Evolutionary conservation across 2,888 invertebrate species (phyloP), one percentile per base, ranked within the genome.

Genomic region (Agelastica alni): DNA sequence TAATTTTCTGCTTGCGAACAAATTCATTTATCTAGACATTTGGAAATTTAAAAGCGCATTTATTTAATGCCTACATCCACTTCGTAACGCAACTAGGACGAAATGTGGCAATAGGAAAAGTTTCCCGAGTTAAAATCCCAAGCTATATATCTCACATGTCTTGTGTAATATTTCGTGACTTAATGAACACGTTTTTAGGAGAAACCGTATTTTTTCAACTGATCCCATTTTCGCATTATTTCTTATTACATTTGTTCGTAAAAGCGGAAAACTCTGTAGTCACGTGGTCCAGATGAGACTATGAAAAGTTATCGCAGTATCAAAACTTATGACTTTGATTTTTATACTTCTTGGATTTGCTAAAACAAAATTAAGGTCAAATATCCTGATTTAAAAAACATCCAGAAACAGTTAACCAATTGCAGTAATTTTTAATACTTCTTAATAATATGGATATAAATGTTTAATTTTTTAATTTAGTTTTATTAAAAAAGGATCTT

Each of bases 161-260:
- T 41, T 13, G 41, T 44, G 41, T 34, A 41, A 55, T 51, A 55
- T 51, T 46, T 51, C 20, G 20, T 20, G 32, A 45, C 28, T 22
- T 55, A 55, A 54, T 54, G 44, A 54, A 55, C 55, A 41, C 34
- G 45, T 45, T 54, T 49, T 45, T 41, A n/a, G n/a, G 37, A 51
- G 42, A 28, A 36, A 17, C 30, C 46, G 34, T 52, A 42, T 56
- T 47, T 30, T 55, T n/a, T 51, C 28, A 18, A 47, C 30, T 43
- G 36, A 44, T 43, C 48, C 18, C 30, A 7, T 43, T 36, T 2
- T 13, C 32, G 18, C 53, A 20, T 53, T 43, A 48, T 37, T 53
- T 48, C 42, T 43, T 37, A 48, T 48, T 48, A 53, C 32, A 28
- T 32, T 52, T 52, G 39, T 30, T 39, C 12, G 30, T 30, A 39